Conservation (phyloP, 2,113 vertebrate species). For the Emydocephalus ijimae region DNA sequence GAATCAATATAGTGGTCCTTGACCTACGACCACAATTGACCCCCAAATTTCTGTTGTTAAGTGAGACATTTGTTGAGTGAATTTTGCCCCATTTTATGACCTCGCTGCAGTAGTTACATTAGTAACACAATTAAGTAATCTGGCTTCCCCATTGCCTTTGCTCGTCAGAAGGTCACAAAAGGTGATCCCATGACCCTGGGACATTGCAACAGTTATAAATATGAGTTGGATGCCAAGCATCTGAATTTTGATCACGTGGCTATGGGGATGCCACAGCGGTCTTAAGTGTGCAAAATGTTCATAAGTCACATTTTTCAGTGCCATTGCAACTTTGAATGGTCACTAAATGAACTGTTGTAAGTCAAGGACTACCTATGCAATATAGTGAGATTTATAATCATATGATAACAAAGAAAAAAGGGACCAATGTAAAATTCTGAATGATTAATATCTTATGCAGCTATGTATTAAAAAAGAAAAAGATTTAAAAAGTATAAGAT, state of each 20-base stretch:
- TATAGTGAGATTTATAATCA: not conserved
- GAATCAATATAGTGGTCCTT: too few species aligned
- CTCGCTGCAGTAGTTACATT: too few species aligned
- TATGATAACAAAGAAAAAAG: not conserved
- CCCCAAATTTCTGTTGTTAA: too few species aligned
- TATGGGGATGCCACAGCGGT: not conserved
- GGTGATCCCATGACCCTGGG: not conserved
- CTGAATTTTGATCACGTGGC: not conserved
- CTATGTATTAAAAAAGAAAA: not conserved
- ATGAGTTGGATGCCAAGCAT: not conserved
- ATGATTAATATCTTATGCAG: not conserved
- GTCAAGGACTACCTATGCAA: not conserved
- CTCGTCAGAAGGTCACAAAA: not conserved
- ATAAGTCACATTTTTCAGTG: too few species aligned
- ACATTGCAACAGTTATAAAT: not conserved
- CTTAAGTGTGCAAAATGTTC: too few species aligned
- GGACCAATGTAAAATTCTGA: not conserved
- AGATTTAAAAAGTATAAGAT: fast-evolving
- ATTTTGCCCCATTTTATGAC: too few species aligned
- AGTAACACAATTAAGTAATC: too few species aligned
- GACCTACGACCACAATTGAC: too few species aligned
- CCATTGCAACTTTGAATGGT: too few species aligned
- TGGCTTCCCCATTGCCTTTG: not conserved
- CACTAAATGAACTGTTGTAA: not conserved
- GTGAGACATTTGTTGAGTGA: too few species aligned